phyloP scores from a whole-genome alignment of 2,113 vertebrate species.

The Thymallus thymallus region DNA sequence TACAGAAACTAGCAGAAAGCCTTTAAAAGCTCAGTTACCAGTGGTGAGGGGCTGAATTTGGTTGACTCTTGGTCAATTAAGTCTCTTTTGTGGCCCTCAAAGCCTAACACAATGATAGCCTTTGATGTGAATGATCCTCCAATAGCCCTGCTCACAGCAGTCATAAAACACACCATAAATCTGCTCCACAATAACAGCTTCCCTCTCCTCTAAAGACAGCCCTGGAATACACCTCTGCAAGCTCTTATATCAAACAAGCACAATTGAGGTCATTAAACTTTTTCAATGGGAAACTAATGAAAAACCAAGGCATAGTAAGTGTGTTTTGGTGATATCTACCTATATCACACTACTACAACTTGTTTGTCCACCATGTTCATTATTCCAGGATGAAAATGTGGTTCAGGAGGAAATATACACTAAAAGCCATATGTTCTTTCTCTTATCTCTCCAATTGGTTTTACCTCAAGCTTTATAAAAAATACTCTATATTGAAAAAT shows the following conservation, averaged over 20 bases:
- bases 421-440: not conserved
- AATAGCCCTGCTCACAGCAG: conserved; percentile 61
- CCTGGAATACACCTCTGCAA: conserved; percentile 41
- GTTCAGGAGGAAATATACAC: not conserved
- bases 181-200: conserved; percentile 57
- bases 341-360: not conserved
- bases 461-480: not conserved
- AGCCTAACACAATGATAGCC: conserved; percentile 60
- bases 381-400: not conserved
- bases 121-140: conserved; percentile 73
- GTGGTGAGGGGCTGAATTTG: conserved; percentile 48
- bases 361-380: not conserved
- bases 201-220: conserved; percentile 42
- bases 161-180: conserved; percentile 77
- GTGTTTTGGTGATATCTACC: not conserved
- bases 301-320: not conserved
- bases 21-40: not conserved
- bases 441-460: not conserved
- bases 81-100: conserved; percentile 54
- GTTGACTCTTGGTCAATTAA: conserved; percentile 65
- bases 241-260: conserved; percentile 55
- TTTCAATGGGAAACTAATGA: conserved; percentile 6
- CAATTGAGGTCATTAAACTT: conserved; percentile 16
- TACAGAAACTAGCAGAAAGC: not conserved
- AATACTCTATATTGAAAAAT: not conserved